Evolutionary conservation across 1,140 invertebrate species (phyloP), one percentile per base, ranked within the genome.

Genomic region (Diachasmimorpha longicaudata): DNA sequence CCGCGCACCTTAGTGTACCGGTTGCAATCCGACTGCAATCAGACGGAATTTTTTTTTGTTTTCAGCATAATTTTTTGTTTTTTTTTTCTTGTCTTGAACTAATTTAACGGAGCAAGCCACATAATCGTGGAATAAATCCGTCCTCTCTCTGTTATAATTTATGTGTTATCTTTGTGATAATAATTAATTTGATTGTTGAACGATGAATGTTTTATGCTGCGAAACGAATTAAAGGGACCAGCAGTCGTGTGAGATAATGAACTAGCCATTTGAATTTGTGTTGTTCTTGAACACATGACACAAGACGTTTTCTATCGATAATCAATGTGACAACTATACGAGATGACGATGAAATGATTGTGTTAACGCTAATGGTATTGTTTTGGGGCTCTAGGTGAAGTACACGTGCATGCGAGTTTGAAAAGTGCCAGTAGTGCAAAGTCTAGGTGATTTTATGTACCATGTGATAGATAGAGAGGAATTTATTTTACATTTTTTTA

Each of bases 21-120:
- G 87, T 89, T 88, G 87, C 88, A 88, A 88, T 89, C 87, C 88
- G 88, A 88, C 87, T 89, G 88, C 88, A 89, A 89, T 89, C 87
- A 89, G 86, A 89, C 87, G 87, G 84, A 85, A 88, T 88, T 85
- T 80, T 70, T 68, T 66, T 74, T 66, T 36, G 13, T 67, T 68
- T 19, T 76, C 39, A 42, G 39, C 39, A 72, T 77, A 39, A 39
- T 72, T 36, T 69, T 44, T 69, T 70, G 2, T 31, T 31, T 31
- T n/a, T n/a, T n/a, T n/a, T 72, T 36, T 69, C 39, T 69, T 70
- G 2, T 31, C 6, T 31, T 73, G 21, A 48, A 55, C 44, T 63
- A 48, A 42, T 63, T 55, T 14, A 11, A 74, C 31, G 23, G 44
- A 52, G 10, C 19, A 70, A 25, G 36, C 39, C 14, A 48, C 58